A percentile compares a stretch with the other conserved stretches of the same genome.
Evolutionary conservation across 2,888 invertebrate species (phyloP).

Genomic region (Nysson spinosus): DNA sequence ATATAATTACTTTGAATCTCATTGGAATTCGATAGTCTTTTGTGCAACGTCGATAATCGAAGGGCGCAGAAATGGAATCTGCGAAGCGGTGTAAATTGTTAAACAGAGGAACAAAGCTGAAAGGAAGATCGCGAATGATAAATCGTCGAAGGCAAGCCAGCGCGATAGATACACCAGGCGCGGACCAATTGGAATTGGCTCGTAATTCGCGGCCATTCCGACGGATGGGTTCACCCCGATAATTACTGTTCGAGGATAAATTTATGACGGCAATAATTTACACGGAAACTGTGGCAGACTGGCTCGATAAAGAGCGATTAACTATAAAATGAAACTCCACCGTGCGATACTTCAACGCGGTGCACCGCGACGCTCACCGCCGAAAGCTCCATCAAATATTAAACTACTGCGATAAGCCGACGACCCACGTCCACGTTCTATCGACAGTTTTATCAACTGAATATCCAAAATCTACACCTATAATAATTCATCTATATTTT

Average conservation of each 20-base stretch:
- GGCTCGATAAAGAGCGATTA: constrained; percentile 63
- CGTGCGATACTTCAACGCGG: constrained; percentile 14
- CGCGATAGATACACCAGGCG: constrained; percentile 42
- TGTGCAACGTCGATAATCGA: constrained; percentile 20
- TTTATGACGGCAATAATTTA: constrained; percentile 66
- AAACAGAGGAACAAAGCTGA: constrained; percentile 19
- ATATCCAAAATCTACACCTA: too few relatives aligned
- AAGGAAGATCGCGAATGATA: constrained; percentile 55
- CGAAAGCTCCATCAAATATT: constrained; percentile 29
- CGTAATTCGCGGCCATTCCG: constrained; percentile 61
- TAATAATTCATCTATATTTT: too few relatives aligned
- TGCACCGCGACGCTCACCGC: constrained; percentile 6
- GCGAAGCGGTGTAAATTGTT: constrained; percentile 42
- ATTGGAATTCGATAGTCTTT: too few relatives aligned
- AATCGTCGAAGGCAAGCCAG: constrained; percentile 49
- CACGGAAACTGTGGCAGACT: constrained; percentile 58
- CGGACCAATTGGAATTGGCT: constrained; percentile 61
- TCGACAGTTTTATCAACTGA: constrained; percentile 7
- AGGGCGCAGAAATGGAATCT: constrained; percentile 23
- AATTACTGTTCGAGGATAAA: constrained; percentile 64
- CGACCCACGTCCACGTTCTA: constrained; percentile 6
- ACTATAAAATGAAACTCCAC: constrained; percentile 59
- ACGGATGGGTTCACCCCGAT: constrained; percentile 58
- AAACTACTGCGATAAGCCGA: constrained; percentile 30
- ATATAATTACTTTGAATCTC: too few relatives aligned